Percentiles rank a stretch among this genome's conserved stretches.
phyloP scores from a whole-genome alignment of 2,888 invertebrate species.

The Netelia melanura region DNA sequence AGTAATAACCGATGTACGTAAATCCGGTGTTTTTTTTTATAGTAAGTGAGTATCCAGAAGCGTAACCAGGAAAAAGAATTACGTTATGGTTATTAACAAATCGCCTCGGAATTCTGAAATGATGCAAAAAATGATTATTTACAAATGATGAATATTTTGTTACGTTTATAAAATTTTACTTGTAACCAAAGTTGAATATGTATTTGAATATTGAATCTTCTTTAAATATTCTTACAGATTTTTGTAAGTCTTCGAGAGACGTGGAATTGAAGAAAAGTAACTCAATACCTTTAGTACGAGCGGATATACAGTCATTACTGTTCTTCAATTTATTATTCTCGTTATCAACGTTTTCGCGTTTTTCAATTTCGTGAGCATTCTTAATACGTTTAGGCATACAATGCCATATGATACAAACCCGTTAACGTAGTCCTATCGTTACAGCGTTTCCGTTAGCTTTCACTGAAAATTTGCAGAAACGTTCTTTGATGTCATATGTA shows the following conservation, averaged over 20 bases:
- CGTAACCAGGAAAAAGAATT: background rate
- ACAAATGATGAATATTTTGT: background rate
- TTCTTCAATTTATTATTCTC: background rate
- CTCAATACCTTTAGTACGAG: background rate
- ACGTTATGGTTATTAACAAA: background rate
- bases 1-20: background rate
- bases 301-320: background rate
- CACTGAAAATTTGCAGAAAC: no score
- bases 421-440: background rate
- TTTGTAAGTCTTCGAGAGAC: no score
- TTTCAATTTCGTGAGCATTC: background rate
- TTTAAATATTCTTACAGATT: constrained; percentile 1
- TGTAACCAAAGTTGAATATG: background rate
- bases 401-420: background rate
- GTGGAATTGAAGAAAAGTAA: background rate
- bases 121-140: background rate
- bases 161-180: background rate
- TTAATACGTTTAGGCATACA: background rate
- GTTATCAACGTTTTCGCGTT: background rate
- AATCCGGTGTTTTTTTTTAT: no score
- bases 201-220: background rate
- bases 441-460: no score
- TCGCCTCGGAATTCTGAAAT: background rate
- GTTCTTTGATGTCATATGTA: no score
- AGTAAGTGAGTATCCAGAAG: no score